A percentile compares a stretch with the other conserved stretches of the same genome.
phyloP scores from a whole-genome alignment of 2,888 invertebrate species.

The Desoria tigrina region DNA sequence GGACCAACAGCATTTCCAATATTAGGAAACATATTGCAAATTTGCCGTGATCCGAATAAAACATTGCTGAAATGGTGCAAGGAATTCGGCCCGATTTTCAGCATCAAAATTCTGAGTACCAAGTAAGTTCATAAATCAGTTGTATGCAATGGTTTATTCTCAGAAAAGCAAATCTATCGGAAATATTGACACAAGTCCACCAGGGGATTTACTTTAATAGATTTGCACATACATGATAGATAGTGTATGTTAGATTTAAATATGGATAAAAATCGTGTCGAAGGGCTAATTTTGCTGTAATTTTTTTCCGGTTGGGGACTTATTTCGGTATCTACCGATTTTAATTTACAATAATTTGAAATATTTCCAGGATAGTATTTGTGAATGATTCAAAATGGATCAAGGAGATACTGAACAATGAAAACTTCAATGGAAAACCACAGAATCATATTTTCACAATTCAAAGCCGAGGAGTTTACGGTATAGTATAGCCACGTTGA shows the following conservation, averaged over 20 bases:
- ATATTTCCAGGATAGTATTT: conserved; percentile 30
- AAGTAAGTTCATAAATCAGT: too few species aligned
- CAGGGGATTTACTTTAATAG: too few species aligned
- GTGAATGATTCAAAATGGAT: conserved; percentile 34
- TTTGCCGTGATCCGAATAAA: conserved; percentile 22
- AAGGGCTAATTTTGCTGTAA: too few species aligned
- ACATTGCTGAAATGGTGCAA: conserved; percentile 31
- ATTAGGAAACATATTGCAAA: conserved; percentile 29
- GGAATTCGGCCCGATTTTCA: conserved; percentile 33
- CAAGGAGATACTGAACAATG: conserved; percentile 33
- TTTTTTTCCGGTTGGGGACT: too few species aligned
- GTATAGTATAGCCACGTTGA: too few species aligned
- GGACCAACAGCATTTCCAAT: conserved; percentile 31
- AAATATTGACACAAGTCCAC: too few species aligned
- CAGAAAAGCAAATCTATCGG: too few species aligned
- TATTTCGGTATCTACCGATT: not conserved
- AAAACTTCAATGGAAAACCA: conserved; percentile 22
- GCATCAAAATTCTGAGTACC: conserved; percentile 19
- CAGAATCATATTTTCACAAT: conserved; percentile 25
- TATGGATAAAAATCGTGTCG: too few species aligned
- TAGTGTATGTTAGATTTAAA: too few species aligned
- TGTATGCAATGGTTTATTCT: too few species aligned
- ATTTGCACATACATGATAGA: too few species aligned
- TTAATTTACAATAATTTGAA: not conserved
- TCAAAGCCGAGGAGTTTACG: conserved; percentile 19